These are phyloP conservation scores for Axis porcinus DNA, from an alignment of 2,113 vertebrate genomes.

Conservation along the genomic window DNA sequence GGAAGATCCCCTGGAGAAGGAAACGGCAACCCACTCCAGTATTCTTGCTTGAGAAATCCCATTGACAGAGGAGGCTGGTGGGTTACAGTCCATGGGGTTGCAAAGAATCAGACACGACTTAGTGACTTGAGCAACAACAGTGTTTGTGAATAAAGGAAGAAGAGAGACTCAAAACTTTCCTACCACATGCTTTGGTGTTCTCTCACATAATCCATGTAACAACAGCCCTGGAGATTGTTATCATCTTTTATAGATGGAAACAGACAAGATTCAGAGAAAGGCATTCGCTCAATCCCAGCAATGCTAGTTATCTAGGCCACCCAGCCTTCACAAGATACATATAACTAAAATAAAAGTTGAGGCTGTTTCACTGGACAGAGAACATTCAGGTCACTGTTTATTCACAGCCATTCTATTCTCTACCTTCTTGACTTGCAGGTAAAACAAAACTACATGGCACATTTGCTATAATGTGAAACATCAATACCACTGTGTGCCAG, in stretches of 20 bases:
- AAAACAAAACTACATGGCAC: not conserved
- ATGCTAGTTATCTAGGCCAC: not conserved
- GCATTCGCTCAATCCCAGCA: not conserved
- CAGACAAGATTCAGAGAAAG: not conserved
- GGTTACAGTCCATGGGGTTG: not conserved
- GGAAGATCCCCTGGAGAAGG: not conserved
- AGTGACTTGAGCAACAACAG: not conserved
- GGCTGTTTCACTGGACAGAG: not conserved
- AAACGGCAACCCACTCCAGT: not conserved
- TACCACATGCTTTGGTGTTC: fast-evolving
- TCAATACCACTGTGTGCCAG: not conserved
- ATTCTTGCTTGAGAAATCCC: not conserved
- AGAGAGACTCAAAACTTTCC: not conserved
- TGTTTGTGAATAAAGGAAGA: not conserved
- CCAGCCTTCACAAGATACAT: not conserved
- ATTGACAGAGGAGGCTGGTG: not conserved
- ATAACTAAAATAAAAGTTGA: not conserved
- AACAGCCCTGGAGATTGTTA: not conserved
- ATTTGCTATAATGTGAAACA: not conserved
- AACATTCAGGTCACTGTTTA: not conserved
- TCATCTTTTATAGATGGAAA: not conserved
- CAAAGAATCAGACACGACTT: not conserved
- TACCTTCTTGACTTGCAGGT: not conserved
- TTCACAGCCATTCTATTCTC: not conserved
- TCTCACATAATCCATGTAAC: not conserved